Evolutionary conservation across 2,888 invertebrate species (phyloP), one percentile per base, ranked within the genome.

Genomic region (Xestia xanthographa): DNA sequence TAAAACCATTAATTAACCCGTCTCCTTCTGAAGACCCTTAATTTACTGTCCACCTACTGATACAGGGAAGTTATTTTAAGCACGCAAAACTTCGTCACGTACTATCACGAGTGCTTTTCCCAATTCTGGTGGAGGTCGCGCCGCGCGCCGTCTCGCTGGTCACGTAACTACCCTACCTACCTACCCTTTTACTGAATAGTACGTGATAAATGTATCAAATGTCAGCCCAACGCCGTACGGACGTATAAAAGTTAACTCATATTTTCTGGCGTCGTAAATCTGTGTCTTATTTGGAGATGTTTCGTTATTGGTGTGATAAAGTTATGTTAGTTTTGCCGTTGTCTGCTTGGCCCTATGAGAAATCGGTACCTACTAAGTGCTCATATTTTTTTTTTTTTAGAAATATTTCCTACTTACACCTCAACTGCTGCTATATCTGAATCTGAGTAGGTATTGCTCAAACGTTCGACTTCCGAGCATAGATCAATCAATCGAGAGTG

Each of bases 81-180:
- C 79, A 66, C 83, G 79, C 56, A 68, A 38, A 83, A 81, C 72
- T 75, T 81, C 56, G 89, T 87, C 90, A 90, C 89, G 89, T 90
- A 86, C 77, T 34, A 67, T 73, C 68, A 71, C 84, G 84, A 88
- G 90, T 87, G 89, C 87, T 87, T 86, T 88, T 81, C 86, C 86
- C 88, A 88, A 87, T 90, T 89, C 86, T 76, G 80, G 75, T n/a
- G 77, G 82, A 86, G 83, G 82, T 85, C 86, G 75, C 68, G 58
- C 75, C 80, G 72, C 86, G 76, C 69, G 62, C 75, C 81, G 72
- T 80, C 77, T 72, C 71, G 78, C 84, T 80, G 86, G 87, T 88
- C 90, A 90, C 90, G 90, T 89, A 90, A 67, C 58, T 58, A 58
- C 79, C 69, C 63, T 41, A 76, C 82, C 41, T 77, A 84, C 79